Conservation (phyloP, 2,888 invertebrate species). For the Calliscelio sp. region DNA sequence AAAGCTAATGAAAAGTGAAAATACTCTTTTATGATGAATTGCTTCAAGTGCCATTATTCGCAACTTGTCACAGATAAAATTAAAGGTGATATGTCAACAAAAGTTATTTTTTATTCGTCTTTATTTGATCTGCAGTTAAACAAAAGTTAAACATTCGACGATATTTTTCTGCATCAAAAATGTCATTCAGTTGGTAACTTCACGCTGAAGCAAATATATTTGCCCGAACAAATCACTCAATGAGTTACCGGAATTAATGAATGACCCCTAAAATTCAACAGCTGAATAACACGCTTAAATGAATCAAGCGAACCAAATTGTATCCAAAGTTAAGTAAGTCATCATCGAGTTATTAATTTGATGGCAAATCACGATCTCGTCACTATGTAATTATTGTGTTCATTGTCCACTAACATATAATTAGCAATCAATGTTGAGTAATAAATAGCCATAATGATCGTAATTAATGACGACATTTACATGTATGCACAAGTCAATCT, state of each 20-base stretch:
- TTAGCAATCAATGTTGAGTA: background rate
- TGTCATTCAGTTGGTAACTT: too few species aligned
- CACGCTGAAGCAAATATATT: background rate
- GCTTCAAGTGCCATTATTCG: too few species aligned
- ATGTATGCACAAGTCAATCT: too few species aligned
- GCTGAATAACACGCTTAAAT: slow-evolving; percentile 31
- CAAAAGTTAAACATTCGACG: too few species aligned
- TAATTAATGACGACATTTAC: too few species aligned
- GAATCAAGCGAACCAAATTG: slow-evolving; percentile 19
- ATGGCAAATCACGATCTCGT: background rate
- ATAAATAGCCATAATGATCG: background rate
- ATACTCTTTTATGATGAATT: too few species aligned
- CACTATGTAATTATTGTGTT: slow-evolving; percentile 6
- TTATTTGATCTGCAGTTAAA: too few species aligned
- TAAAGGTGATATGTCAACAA: too few species aligned
- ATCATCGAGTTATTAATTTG: slow-evolving; percentile 32
- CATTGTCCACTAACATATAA: background rate
- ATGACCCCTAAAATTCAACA: slow-evolving; percentile 29
- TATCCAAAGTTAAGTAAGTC: slow-evolving; percentile 18
- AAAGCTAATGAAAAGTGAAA: too few species aligned
- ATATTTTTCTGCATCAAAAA: too few species aligned
- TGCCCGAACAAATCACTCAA: background rate
- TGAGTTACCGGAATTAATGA: slow-evolving; percentile 25
- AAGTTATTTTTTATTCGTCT: too few species aligned
- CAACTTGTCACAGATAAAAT: too few species aligned